Base-by-base conservation (phyloP, 2,888 invertebrate species). In the Ischnura elegans region DNA sequence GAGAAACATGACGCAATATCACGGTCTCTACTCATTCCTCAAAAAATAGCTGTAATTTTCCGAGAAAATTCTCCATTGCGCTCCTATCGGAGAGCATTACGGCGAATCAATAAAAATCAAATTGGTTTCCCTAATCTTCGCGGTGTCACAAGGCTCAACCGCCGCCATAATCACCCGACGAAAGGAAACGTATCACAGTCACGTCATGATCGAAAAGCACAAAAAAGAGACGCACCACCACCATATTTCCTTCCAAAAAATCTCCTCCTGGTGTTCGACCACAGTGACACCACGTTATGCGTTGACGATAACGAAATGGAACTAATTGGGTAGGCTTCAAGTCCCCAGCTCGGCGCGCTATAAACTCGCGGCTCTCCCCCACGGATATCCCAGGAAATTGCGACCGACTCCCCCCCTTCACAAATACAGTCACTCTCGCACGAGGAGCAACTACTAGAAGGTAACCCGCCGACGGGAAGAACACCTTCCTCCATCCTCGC, bases 181-280 rank as follows among this genome's bases (percentile, higher is more conserved):
- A 8, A 76, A 36, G 13, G 76, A 76, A 76, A 36, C 29, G 25
- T 36, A 36, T 76, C 76, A 76, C 76, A 76, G 29, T 76, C 76
- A 76, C 76, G 76, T n/a, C n/a, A n/a, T 76, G 76, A 76, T n/a
- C 76, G 36, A 10, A 76, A 13, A 76, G 16, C 76, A 76, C 76
- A 76, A n/a, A n/a, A n/a, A n/a, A 76, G 51, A 61, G 61, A 76
- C 36, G 76, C 76, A 76, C 76, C 36, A 76, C 76, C 66, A 29
- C 1, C 13, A 21, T n/a, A 10, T 61, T n/a, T 76, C 36, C 76
- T 36, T 36, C 29, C 36, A 29, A 76, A 29, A 36, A 1, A 0
- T 25, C 36, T 29, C 76, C 36, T 4, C 36, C 25, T 36, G 25
- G 29, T 36, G 25, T 61, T 21, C 36, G 76, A 76, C 76, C 76